Evolutionary conservation across 2,113 vertebrate genomes (phyloP).

Genomic region (Parotia lawesii): DNA sequence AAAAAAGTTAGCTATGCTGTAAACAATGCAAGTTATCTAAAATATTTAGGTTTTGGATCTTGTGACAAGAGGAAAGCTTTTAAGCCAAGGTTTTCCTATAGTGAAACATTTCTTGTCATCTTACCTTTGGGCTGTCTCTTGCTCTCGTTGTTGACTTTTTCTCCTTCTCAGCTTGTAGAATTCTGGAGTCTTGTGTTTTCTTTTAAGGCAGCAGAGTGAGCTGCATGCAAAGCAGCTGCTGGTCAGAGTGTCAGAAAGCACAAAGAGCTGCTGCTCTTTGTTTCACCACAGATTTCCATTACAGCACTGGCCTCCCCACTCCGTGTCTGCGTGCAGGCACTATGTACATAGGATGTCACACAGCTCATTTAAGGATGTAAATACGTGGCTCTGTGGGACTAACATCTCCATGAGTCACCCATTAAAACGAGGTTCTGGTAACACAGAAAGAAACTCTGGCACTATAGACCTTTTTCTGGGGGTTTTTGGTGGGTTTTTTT

Average conservation of each 20-base stretch:
- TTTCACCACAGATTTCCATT: neutral
- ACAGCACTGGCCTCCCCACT: accelerated
- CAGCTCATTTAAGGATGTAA: neutral
- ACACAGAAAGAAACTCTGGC: neutral
- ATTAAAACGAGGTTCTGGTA: neutral
- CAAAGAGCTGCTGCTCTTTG: neutral
- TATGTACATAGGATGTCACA: neutral
- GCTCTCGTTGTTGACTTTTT: neutral
- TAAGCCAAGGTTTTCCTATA: neutral
- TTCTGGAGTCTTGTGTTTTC: neutral
- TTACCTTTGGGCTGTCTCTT: neutral
- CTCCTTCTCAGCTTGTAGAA: neutral
- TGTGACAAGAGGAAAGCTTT: neutral
- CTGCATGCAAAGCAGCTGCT: neutral
- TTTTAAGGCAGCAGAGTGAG: neutral
- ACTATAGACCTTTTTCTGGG: neutral
- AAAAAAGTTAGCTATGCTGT: neutral
- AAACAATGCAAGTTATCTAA: neutral
- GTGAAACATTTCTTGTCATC: neutral
- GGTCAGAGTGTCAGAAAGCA: neutral
- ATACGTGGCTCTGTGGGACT: neutral
- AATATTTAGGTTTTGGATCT: neutral
- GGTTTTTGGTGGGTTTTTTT: too few species aligned
- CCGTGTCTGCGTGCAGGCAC: accelerated
- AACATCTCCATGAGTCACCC: neutral